These are phyloP conservation scores for Metopolophium dirhodum DNA, from an alignment of 1,140 invertebrate species.

Conservation along the genomic window DNA sequence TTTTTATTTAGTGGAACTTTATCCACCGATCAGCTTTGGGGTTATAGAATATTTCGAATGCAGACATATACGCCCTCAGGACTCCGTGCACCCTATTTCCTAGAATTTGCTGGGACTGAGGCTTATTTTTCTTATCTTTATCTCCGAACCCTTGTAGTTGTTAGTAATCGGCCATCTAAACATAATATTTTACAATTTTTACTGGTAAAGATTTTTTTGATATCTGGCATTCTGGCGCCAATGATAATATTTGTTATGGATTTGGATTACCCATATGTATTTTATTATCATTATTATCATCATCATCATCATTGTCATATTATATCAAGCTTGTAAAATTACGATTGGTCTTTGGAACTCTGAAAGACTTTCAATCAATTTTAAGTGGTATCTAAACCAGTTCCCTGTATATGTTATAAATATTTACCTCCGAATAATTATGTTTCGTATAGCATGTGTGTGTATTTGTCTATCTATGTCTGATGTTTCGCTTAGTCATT, in stretches of 20 bases:
- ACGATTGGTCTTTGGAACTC: neutral
- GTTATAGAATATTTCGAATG: neutral
- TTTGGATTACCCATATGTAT: neutral
- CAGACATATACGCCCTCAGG: neutral
- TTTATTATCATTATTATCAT: neutral
- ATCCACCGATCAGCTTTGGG: slow-evolving; percentile 7
- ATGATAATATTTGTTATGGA: neutral
- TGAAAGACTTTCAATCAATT: slow-evolving; percentile 34
- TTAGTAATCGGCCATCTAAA: neutral
- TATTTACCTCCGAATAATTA: slow-evolving; percentile 36
- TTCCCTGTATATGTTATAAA: slow-evolving; percentile 46
- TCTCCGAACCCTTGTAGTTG: neutral
- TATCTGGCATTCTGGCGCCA: slow-evolving; percentile 40
- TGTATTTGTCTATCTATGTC: slow-evolving; percentile 33
- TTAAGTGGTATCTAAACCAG: slow-evolving; percentile 47
- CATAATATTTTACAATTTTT: slow-evolving; percentile 28
- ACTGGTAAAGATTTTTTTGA: neutral
- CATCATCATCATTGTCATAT: slow-evolving; percentile 11
- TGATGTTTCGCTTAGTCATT: slow-evolving; percentile 55
- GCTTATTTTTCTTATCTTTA: slow-evolving; percentile 41
- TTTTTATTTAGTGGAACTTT: slow-evolving; percentile 37
- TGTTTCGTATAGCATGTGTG: slow-evolving; percentile 23
- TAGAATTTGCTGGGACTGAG: neutral
- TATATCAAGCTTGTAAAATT: neutral
- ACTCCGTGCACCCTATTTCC: slow-evolving; percentile 17